Evolutionary conservation across 2,113 vertebrate genomes (phyloP).

Genomic region (Ptilonorhynchus violaceus): DNA sequence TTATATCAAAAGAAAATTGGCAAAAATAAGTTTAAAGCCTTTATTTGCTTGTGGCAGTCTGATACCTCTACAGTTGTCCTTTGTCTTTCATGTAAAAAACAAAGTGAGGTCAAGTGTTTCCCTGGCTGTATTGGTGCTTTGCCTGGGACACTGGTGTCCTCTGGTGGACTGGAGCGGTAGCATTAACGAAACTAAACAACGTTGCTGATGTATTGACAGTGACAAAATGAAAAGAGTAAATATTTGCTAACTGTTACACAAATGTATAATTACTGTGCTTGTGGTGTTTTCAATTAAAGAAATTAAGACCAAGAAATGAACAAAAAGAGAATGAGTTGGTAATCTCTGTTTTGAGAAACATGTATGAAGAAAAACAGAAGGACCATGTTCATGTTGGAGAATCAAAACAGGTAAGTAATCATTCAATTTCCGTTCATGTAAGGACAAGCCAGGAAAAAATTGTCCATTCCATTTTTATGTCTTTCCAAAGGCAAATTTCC

Average conservation of each 20-base stretch:
- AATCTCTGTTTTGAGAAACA: slow-evolving; percentile 81
- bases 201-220: not conserved
- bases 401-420: slow-evolving; percentile 78
- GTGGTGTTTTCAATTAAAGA: slow-evolving; percentile 70
- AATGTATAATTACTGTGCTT: not conserved
- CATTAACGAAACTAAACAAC: not conserved
- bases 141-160: slow-evolving; percentile 11
- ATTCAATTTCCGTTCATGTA: not conserved
- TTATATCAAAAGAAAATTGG: not conserved
- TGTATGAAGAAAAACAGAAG: slow-evolving; percentile 92
- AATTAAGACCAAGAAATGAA: slow-evolving; percentile 86
- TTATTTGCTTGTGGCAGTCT: not conserved
- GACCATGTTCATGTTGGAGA: slow-evolving; percentile 82
- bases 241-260: not conserved
- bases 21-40: not conserved
- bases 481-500: not conserved
- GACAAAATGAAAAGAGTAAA: not conserved
- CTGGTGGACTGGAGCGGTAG: slow-evolving; percentile 32
- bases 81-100: not conserved
- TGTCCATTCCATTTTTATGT: not conserved
- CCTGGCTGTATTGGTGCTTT: not conserved
- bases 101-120: not conserved
- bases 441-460: not conserved
- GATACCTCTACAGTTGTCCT: not conserved
- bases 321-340: slow-evolving; percentile 93